Evolutionary conservation across 2,888 invertebrate genomes (phyloP).

Genomic region (Pelosia muscerda): DNA sequence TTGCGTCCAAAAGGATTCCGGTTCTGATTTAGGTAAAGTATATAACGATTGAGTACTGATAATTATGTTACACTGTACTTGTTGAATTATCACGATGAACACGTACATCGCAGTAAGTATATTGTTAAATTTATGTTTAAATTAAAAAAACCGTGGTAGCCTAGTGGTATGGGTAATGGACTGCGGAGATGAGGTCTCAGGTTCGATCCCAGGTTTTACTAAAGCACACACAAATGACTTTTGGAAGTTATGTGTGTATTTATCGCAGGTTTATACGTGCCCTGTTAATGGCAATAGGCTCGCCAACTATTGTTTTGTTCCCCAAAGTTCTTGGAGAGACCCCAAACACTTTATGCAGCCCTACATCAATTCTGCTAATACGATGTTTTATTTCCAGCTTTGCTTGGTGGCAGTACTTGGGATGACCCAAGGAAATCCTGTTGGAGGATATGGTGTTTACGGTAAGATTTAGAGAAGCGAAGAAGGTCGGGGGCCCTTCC

Average conservation of each 20-base stretch:
- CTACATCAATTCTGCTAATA: background rate
- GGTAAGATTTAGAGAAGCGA: slow-evolving; percentile 40
- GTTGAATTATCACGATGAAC: background rate
- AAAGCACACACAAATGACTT: no score
- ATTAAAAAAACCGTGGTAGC: no score
- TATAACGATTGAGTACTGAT: background rate
- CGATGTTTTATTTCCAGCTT: slow-evolving; percentile 57
- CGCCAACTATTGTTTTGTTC: no score
- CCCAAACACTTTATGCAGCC: background rate
- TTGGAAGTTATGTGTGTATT: no score
- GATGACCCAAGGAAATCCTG: slow-evolving; percentile 53
- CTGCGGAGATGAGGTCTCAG: no score
- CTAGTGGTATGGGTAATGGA: no score
- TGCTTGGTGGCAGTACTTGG: slow-evolving; percentile 71
- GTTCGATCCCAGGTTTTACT: no score
- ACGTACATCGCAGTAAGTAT: background rate
- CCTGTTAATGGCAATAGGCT: no score
- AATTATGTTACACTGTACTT: background rate
- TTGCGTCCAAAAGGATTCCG: background rate
- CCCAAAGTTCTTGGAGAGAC: background rate
- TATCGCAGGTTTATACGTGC: no score
- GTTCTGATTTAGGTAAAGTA: background rate
- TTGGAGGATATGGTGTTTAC: slow-evolving; percentile 45
- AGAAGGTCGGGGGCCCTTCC: no score
- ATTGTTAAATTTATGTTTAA: no score